Percentiles rank a stretch among this genome's conserved stretches.
Conservation (phyloP, 2,797 vertebrate genomes). For the Girardinus metallicus region DNA sequence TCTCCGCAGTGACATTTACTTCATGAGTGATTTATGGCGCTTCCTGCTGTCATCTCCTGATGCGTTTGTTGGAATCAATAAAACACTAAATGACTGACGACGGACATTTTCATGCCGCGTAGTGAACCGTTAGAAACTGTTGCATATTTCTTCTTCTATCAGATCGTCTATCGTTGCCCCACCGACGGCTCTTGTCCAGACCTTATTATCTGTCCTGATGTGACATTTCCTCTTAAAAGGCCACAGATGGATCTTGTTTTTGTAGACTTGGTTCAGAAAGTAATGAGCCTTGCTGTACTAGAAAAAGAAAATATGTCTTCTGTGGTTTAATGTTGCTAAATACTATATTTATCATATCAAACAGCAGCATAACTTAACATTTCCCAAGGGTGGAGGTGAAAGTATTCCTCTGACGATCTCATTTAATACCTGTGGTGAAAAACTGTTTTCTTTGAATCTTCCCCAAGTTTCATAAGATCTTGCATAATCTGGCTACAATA, state of each 20-base stretch:
- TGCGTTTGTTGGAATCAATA: slow-evolving; percentile 55
- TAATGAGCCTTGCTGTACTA: slow-evolving; percentile 34
- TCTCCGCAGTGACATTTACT: slow-evolving; percentile 27
- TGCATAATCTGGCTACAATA: background rate
- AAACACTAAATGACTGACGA: slow-evolving; percentile 47
- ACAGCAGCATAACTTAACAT: background rate
- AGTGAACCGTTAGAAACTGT: slow-evolving; percentile 30
- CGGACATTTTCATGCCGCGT: slow-evolving; percentile 21
- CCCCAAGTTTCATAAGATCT: background rate
- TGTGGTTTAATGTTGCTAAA: slow-evolving; percentile 8
- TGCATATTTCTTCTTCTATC: slow-evolving; percentile 1
- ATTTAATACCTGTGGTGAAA: too few species aligned
- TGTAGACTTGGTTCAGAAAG: slow-evolving; percentile 40
- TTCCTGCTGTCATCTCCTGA: slow-evolving; percentile 28
- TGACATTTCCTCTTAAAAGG: slow-evolving; percentile 80
- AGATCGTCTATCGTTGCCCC: slow-evolving; percentile 42
- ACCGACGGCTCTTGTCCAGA: slow-evolving; percentile 52
- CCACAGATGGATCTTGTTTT: slow-evolving; percentile 71
- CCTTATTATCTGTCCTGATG: slow-evolving; percentile 61
- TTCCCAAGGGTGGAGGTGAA: background rate
- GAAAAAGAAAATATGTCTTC: slow-evolving; percentile 24
- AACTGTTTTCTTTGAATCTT: background rate
- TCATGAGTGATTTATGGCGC: slow-evolving; percentile 41
- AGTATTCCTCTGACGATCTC: background rate
- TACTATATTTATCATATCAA: background rate